These are phyloP conservation scores for Pomacea maculata DNA, from an alignment of 1,140 invertebrate genomes.

Conservation along the genomic window DNA sequence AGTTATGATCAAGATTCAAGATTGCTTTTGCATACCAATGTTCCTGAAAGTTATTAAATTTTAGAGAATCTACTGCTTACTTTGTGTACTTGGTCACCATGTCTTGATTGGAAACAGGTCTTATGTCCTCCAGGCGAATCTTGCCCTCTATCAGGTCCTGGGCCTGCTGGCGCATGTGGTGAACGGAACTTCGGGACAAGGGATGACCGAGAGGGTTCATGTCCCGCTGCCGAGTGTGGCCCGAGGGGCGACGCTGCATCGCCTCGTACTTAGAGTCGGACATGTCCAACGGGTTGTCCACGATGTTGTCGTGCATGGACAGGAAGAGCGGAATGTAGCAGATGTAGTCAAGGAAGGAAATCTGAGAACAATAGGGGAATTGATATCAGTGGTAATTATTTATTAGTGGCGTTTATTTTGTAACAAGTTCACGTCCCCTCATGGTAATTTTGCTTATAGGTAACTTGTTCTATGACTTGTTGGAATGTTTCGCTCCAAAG, in stretches of 20 bases:
- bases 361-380: slow-evolving; percentile 35
- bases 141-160: slow-evolving; percentile 49
- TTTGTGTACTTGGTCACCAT: slow-evolving; percentile 44
- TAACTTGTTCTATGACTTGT: no score
- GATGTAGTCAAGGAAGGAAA: slow-evolving; percentile 60
- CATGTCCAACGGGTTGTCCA: slow-evolving; percentile 59
- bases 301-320: slow-evolving; percentile 61
- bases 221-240: slow-evolving; percentile 48
- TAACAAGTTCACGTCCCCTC: no score
- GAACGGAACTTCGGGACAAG: slow-evolving; percentile 34
- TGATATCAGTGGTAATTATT: no score
- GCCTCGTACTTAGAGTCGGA: slow-evolving; percentile 50
- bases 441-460: no score
- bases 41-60: no score
- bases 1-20: no score
- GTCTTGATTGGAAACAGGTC: slow-evolving; percentile 33
- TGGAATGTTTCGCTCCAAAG: no score
- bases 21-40: no score
- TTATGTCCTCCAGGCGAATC: slow-evolving; percentile 35
- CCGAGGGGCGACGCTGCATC: slow-evolving; percentile 34
- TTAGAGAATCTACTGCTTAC: slow-evolving; percentile 24
- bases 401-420: no score
- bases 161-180: slow-evolving; percentile 44
- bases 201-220: slow-evolving; percentile 55
- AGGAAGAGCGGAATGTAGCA: slow-evolving; percentile 60